Conservation (phyloP, 1,140 invertebrate genomes). For the Protaetia brevitarsis region DNA sequence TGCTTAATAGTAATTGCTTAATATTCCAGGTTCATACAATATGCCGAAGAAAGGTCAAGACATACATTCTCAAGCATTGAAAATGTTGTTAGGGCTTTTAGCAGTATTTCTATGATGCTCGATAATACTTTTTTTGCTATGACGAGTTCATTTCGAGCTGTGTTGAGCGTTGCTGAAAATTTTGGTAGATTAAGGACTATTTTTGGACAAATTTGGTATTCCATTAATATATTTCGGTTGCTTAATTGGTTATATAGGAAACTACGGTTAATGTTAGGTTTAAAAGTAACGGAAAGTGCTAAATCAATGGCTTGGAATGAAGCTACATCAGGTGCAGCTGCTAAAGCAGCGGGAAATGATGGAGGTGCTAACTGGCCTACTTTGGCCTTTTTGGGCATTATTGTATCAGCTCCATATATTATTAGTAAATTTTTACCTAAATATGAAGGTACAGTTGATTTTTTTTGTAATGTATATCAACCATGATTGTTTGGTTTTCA, state of each 20-base stretch:
- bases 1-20: no score
- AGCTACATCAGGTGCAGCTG: slow-evolving; percentile 53
- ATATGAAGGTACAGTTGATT: slow-evolving; percentile 40
- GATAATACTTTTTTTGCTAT: slow-evolving; percentile 95
- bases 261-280: slow-evolving; percentile 66
- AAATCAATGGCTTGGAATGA: slow-evolving; percentile 56
- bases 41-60: slow-evolving; percentile 86
- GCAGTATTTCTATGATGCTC: slow-evolving; percentile 92
- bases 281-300: slow-evolving; percentile 41
- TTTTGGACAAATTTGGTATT: slow-evolving; percentile 80
- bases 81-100: slow-evolving; percentile 85
- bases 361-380: slow-evolving; percentile 63
- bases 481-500: background rate
- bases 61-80: slow-evolving; percentile 94
- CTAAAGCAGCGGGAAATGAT: slow-evolving; percentile 47
- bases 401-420: slow-evolving; percentile 87
- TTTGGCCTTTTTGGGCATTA: slow-evolving; percentile 78
- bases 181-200: slow-evolving; percentile 79
- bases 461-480: background rate
- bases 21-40: slow-evolving; percentile 70
- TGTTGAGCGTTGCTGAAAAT: slow-evolving; percentile 93
- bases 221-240: slow-evolving; percentile 75
- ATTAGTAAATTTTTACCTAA: slow-evolving; percentile 76
- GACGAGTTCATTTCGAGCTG: slow-evolving; percentile 91
- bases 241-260: slow-evolving; percentile 78